Base-by-base conservation (phyloP, 2,797 vertebrate species). In the Notolabrus celidotus region DNA sequence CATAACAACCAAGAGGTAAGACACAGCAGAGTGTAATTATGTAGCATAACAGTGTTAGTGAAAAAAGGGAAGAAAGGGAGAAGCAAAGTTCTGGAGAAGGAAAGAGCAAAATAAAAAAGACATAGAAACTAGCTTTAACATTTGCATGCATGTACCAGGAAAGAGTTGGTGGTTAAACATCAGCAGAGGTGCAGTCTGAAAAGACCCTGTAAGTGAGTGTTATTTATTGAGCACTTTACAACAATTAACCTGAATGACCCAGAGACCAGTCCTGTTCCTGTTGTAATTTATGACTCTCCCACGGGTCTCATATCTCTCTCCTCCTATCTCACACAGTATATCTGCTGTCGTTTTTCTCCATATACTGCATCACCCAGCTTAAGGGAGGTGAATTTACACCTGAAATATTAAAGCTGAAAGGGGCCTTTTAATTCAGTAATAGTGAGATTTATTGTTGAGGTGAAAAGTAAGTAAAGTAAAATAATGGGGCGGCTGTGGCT, bases 181-280 rank as follows among this genome's bases (percentile, higher is more conserved):
- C 23, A 67, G 65, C 49, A 50, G 25, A 67, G 14, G 52, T 46
- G 19, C 22, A 6, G 4, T 58, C 33, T 36, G 19, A 62, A 29
- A 16, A 6, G 10, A 50, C 16, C 42, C 29, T 16, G 10, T 12
- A 20, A 42, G 31, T 38, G 11, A 31, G 39, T 47, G 39, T 15
- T 46, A 11, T 66, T 61, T 16, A 57, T 47, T 45, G 22, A 42
- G 47, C 57, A 49, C 27, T 67, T 67, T 22, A 58, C 47, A 50
- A 10, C 43, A 29, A 51, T 67, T 46, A 67, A 55, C 63, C 47
- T 54, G 19, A 10, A 62, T 38, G 17, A 74, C 16, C 33, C 25
- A 33, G 10, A 62, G 39, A 7, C 14, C 39, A 22, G 0, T 20
- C n/a, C 2, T 46, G 20, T 16, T 25, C 23, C 6, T 25, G 45